These are phyloP conservation scores for Natator depressus DNA, from an alignment of 2,113 vertebrate species.

Conservation along the genomic window DNA sequence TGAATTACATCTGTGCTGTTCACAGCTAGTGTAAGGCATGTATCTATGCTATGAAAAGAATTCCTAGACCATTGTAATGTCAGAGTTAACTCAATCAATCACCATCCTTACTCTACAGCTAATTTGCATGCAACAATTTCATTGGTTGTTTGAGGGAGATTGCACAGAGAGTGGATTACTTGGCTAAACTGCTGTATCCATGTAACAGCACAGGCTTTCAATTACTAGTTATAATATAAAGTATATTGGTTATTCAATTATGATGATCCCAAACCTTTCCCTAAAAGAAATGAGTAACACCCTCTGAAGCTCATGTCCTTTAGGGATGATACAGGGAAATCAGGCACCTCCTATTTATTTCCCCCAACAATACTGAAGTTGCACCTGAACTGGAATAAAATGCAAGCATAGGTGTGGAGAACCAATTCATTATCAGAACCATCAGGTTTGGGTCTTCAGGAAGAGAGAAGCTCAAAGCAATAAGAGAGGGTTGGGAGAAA, in stretches of 20 bases:
- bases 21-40: neutral
- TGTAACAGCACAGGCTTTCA: neutral
- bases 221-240: neutral
- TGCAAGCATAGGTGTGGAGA: neutral
- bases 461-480: neutral
- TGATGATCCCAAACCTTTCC: neutral
- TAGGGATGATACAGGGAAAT: neutral
- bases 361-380: neutral
- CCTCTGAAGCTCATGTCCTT: neutral
- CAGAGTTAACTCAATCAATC: neutral
- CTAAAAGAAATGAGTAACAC: neutral
- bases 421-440: neutral
- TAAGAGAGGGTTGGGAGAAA: neutral
- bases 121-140: neutral
- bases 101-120: neutral
- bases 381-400: neutral
- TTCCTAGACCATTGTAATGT: neutral
- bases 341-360: neutral
- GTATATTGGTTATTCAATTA: neutral
- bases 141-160: neutral
- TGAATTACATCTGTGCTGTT: neutral
- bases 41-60: neutral
- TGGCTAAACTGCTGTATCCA: neutral
- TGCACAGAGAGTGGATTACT: neutral
- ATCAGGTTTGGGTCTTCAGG: neutral